These are phyloP conservation scores for Plectus sambesii DNA, from an alignment of 1,140 invertebrate species.

Conservation along the genomic window DNA sequence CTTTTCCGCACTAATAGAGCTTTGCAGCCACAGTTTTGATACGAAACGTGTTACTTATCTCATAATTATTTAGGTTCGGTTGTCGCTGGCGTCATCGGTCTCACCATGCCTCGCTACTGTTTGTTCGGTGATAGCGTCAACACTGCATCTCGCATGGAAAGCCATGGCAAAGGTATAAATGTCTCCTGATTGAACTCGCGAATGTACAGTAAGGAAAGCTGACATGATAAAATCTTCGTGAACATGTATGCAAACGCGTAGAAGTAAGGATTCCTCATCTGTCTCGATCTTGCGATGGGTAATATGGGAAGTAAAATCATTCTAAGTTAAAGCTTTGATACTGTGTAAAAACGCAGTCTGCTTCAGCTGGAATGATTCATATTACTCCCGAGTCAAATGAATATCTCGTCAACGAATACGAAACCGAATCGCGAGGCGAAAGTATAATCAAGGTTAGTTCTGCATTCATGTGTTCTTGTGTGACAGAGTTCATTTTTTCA, in stretches of 20 bases:
- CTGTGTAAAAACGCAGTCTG: background rate
- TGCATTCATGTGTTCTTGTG: background rate
- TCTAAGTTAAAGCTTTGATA: background rate
- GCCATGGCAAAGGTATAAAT: constrained; percentile 38
- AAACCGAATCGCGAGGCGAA: constrained; percentile 38
- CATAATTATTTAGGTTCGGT: constrained; percentile 19
- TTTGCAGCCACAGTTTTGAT: no score
- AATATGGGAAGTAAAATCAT: constrained; percentile 6
- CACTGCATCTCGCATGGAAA: constrained; percentile 78
- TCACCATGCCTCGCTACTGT: constrained; percentile 62
- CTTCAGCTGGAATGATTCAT: constrained; percentile 39
- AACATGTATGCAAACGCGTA: no score
- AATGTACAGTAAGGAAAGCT: no score
- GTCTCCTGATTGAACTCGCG: background rate
- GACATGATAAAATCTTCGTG: no score
- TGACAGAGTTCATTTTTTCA: no score
- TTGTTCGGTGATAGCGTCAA: constrained; percentile 81
- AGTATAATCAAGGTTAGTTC: constrained; percentile 35
- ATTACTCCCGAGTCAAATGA: constrained; percentile 33
- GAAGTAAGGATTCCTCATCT: no score
- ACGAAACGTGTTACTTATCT: no score
- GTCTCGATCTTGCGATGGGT: no score
- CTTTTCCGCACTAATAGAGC: no score
- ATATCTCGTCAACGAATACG: constrained; percentile 32
- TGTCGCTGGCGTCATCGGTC: constrained; percentile 68